Base-by-base conservation (phyloP, 2,888 invertebrate species). In the Protonemura montana region DNA sequence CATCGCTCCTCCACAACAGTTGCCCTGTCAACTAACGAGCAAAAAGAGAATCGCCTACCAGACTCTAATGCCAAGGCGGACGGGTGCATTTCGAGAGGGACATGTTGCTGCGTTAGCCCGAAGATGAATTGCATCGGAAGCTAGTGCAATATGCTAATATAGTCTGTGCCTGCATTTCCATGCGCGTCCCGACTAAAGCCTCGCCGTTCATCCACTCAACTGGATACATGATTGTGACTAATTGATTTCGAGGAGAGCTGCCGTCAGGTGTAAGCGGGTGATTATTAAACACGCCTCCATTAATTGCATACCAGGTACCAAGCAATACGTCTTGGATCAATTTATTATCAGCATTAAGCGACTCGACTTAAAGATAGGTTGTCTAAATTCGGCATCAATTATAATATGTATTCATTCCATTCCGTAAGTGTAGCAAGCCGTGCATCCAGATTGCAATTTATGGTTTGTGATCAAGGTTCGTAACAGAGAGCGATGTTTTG, bases 311-410 rank as follows among this genome's bases (percentile, higher is more conserved):
- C 16, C 59, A 3, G 59, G 16, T 21, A 59, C 59, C 59, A 21
- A 59, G 59, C 59, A 59, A 59, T 59, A 59, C 16, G 21, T 59
- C 59, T 59, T 59, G 59, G 59, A 59, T 59, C 59, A 59, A 59
- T 59, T 59, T 59, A 59, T 59, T 59, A 59, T 59, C 59, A 59
- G 59, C 59, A 59, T 59, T 59, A 59, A 59, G 59, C 13, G n/a
- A n/a, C 16, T 21, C 59, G 21, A 59, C 16, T 59, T 59, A 59
- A 59, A 21, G 59, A 59, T 59, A 59, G 59, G 59, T 59, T 59
- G 59, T 59, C 59, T 59, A 13, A 59, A 59, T 59, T 21, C 3
- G 59, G 21, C 59, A 59, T 59, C 59, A 59, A 59, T 59, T 59
- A 59, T 13, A 59, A 10, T 10, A 59, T 10, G 59, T 59, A 59